Base-by-base conservation (phyloP, 2,113 vertebrate species). In the western clawed frog (Xenopus tropicalis) region DNA sequence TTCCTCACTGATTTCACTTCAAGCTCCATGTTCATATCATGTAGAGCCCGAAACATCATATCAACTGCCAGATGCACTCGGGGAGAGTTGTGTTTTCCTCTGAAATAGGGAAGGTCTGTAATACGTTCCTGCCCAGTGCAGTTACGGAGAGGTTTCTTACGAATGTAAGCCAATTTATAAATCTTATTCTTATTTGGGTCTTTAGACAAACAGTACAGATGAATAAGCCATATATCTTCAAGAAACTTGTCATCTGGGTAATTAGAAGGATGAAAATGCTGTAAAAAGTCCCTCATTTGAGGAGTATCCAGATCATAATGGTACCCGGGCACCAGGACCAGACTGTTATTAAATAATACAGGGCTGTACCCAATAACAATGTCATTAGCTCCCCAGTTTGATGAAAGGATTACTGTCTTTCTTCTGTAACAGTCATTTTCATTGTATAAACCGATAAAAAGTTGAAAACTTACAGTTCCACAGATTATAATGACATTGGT, bases 321-420 rank as follows among this genome's bases (percentile, higher is more conserved):
- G 24, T 16, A 62, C 14, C 17, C 25, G 29, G 52, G 52, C 16
- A 20, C 52, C 51, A 71, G 62, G n/a, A 71, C n/a, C 7, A 71
- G 57, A 14, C 70, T 71, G 1, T 59, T 12, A 16, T 71, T 63
- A n/a, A 71, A 24, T 29, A 46, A 2, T n/a, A 6, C 22, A 17
- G 24, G 12, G 14, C 9, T 7, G 4, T n/a, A 3, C 4, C 24
- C 43, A 21, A 25, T 12, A n/a, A 62, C 19, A 3, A 25, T 21
- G 8, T 25, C 14, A 52, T 62, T 51, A 19, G 23, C 11, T 17
- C 3, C 52, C 70, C 70, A 71, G 9, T 59, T 62, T 5, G 59
- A 22, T 13, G 59, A 24, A n/a, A 71, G 17, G 22, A 71, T 62
- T 11, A 71, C 14, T 21, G 70, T 71, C 19, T 51, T 62, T 23